Evolutionary conservation across 2,113 vertebrate genomes (phyloP).

Genomic region (Pristiophorus japonicus): DNA sequence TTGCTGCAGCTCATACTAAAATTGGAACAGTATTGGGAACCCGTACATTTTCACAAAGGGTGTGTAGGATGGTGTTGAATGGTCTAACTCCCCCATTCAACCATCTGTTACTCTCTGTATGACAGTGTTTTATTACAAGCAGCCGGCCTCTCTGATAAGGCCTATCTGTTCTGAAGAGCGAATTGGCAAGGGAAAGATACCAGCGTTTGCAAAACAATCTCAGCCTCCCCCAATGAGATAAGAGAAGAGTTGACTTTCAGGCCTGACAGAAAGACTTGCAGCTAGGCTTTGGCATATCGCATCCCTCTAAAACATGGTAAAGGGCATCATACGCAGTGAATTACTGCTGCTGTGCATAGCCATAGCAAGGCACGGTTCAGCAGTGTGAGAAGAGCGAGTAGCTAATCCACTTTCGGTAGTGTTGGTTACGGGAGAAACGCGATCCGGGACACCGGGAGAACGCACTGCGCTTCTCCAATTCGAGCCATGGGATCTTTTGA

Average conservation of each 20-base stretch:
- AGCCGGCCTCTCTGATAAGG: background rate
- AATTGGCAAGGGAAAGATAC: background rate
- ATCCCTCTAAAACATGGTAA: background rate
- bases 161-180: background rate
- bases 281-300: background rate
- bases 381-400: too few species aligned
- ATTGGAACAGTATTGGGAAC: background rate
- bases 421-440: too few species aligned
- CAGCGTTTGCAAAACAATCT: background rate
- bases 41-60: background rate
- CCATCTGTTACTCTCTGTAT: background rate
- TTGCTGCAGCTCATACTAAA: background rate
- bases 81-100: background rate
- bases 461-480: too few species aligned
- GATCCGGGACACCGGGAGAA: too few species aligned
- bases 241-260: background rate
- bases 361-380: too few species aligned
- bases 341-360: too few species aligned
- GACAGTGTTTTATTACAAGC: background rate
- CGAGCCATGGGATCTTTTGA: too few species aligned
- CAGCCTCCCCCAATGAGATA: background rate
- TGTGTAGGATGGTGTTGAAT: background rate
- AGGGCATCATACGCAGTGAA: too few species aligned
- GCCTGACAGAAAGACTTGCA: background rate
- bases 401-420: too few species aligned